Evolutionary conservation across 2,797 vertebrate genomes (phyloP), one percentile per base, ranked within the genome.

Genomic region (Pipistrellus pygmaeus): DNA sequence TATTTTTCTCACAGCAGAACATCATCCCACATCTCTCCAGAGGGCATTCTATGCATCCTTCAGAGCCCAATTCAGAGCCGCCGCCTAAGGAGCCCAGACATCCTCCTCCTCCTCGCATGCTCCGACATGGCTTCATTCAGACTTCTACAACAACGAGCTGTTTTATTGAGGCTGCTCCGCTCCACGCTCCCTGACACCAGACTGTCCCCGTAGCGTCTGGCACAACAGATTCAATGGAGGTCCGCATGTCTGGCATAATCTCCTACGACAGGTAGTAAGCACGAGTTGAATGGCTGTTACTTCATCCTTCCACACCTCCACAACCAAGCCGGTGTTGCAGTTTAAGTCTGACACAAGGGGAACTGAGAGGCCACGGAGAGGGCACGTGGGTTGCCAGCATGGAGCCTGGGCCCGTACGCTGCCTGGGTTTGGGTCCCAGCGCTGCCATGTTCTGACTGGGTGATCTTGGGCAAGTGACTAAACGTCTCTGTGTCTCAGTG

Each of bases 241-340:
- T 27, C 62, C 35, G 15, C 0, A 0, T 2, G 25, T 21, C 35
- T 8, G n/a, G 25, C 68, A 27, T 20, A 0, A 8, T 4, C 35
- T 17, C 69, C 46, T 11, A 1, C 11, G 1, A 15, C 4, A 15
- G 38, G 46, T 4, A 18, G 35, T 17, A 27, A 8, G 55, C 15
- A 14, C 11, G 2, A 85, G 25, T 8, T 20, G 53, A 68, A 46
- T 25, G 27, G 12, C 13, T 14, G 27, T 62, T 62, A 10, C 51
- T 53, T 62, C 53, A 21, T 25, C 10, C 41, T 66, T 51, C 41
- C 85, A 17, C 5, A 18, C 6, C 46, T 75, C 32, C 2, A 48
- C 30, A 21, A 25, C 27, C 44, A 10, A 62, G 11, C 8, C 1
- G 64, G 64, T 7, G 46, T 21, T 23, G 6, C 12, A 3, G 46